phyloP scores from a whole-genome alignment of 2,888 invertebrate genomes.

The Conus canariensis region DNA sequence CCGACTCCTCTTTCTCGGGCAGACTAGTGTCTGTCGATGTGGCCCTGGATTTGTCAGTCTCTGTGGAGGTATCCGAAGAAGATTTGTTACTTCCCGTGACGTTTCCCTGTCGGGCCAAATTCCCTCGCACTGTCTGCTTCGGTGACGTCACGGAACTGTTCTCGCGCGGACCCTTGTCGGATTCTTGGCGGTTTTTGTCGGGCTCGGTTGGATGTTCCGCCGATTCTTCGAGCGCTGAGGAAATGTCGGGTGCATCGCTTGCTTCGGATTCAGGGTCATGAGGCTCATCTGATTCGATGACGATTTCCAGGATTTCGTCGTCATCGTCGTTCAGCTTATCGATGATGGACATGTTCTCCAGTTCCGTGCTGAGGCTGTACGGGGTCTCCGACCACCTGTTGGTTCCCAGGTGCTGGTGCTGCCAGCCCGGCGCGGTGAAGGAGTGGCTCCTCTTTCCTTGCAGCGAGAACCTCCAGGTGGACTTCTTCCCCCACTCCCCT shows the following conservation, averaged over 20 bases:
- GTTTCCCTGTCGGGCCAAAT: not conserved
- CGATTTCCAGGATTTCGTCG: constrained; percentile 40
- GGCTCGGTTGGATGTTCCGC: not conserved
- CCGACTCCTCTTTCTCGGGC: not conserved
- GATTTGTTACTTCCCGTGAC: not conserved
- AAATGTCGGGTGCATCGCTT: not conserved
- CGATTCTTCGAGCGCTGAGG: not conserved
- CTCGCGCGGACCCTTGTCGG: not conserved
- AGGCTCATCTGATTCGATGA: constrained; percentile 33
- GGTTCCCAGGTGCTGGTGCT: not conserved
- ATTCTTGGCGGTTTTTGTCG: not conserved
- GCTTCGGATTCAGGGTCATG: not conserved
- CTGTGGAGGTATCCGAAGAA: constrained; percentile 17
- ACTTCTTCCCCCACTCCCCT: not conserved
- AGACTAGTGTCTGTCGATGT: not conserved
- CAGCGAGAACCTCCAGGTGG: constrained; percentile 3
- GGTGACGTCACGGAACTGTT: not conserved
- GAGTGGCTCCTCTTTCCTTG: constrained; percentile 30
- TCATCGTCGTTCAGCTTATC: constrained; percentile 42
- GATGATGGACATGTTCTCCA: constrained; percentile 38
- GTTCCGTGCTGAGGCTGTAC: not conserved
- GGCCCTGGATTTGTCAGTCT: not conserved
- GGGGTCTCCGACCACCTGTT: not conserved
- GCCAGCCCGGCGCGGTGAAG: not conserved
- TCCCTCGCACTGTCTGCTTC: not conserved